Conservation (phyloP, 2,797 vertebrate genomes). For the Podarcis siculus region DNA sequence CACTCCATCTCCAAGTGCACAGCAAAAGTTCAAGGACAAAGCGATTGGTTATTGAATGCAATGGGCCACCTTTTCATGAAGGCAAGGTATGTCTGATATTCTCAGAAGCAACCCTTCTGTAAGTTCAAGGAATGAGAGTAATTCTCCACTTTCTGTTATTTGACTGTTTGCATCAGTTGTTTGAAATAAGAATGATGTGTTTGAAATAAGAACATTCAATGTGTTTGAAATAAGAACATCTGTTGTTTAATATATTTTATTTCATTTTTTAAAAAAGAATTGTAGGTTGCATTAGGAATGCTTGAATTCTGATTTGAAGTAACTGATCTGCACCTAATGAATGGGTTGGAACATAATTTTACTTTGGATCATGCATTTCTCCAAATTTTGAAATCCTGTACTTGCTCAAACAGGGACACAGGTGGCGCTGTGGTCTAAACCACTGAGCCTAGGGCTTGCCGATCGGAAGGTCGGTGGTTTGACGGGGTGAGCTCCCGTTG, state of each 20-base stretch:
- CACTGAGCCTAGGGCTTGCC: too few species aligned
- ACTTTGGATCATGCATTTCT: too few species aligned
- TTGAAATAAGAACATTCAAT: background rate
- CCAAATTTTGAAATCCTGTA: too few species aligned
- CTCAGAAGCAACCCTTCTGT: background rate
- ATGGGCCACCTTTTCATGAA: background rate
- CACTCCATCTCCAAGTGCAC: background rate
- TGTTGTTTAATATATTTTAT: background rate
- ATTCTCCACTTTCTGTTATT: background rate
- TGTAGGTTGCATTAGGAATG: too few species aligned
- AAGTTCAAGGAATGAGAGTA: background rate
- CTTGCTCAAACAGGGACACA: too few species aligned
- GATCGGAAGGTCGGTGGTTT: too few species aligned
- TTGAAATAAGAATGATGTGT: background rate
- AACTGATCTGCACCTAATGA: too few species aligned
- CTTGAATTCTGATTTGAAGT: too few species aligned
- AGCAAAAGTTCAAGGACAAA: background rate
- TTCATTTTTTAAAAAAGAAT: too few species aligned
- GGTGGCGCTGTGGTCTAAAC: too few species aligned
- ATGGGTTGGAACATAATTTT: too few species aligned
- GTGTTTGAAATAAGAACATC: background rate
- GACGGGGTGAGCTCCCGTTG: too few species aligned
- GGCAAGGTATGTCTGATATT: background rate
- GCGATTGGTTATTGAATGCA: background rate
- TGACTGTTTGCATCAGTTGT: background rate